A percentile compares a stretch with the other conserved stretches of the same genome.
phyloP scores from a whole-genome alignment of 2,888 invertebrate genomes.

The Oscheius sp. region DNA sequence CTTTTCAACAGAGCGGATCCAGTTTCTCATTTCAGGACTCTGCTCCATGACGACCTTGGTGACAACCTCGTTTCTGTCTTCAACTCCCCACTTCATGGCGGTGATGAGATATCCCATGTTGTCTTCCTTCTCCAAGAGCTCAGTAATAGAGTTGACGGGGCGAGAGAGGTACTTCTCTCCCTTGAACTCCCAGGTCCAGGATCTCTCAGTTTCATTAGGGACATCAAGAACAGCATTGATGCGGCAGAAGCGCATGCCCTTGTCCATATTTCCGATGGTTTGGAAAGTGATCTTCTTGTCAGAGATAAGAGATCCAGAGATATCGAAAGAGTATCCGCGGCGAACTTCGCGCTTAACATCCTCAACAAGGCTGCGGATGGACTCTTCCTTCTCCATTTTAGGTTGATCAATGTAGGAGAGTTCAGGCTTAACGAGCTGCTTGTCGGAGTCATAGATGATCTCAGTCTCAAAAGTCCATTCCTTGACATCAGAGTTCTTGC shows the following conservation, averaged over 20 bases:
- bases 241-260: conserved; percentile 35
- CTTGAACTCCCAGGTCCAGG: conserved; percentile 51
- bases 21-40: conserved; percentile 36
- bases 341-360: conserved; percentile 31
- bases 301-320: neutral
- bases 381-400: conserved; percentile 33
- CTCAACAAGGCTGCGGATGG: neutral
- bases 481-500: conserved; percentile 32
- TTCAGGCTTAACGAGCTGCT: conserved; percentile 31
- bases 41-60: conserved; percentile 40
- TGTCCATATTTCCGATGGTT: conserved; percentile 32
- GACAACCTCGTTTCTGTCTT: conserved; percentile 41
- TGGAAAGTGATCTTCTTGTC: conserved; percentile 21
- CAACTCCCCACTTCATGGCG: conserved; percentile 42
- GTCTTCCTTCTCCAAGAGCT: conserved; percentile 42
- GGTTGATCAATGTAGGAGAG: conserved; percentile 33
- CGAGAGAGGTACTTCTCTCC: conserved; percentile 49
- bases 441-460: neutral
- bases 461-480: neutral
- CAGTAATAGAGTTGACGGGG: conserved; percentile 35
- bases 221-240: conserved; percentile 19
- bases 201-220: conserved; percentile 22
- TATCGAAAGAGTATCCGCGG: neutral
- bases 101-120: conserved; percentile 32
- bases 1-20: conserved; percentile 31